A percentile compares a stretch with the other conserved stretches of the same genome.
These are phyloP conservation scores for Thalassoma bifasciatum DNA, from an alignment of 2,113 vertebrate species.

Conservation along the genomic window DNA sequence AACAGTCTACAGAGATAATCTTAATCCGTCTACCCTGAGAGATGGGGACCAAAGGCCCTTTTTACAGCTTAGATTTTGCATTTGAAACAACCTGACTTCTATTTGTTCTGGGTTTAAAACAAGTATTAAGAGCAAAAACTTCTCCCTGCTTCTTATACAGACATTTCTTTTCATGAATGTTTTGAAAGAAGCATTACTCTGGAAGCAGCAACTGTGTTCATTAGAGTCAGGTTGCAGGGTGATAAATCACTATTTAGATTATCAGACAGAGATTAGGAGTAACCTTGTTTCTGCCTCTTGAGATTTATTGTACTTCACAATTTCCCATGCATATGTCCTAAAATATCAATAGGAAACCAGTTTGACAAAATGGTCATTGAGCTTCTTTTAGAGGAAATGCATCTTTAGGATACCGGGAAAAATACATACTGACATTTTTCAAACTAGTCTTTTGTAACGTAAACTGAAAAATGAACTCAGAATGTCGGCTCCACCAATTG, in stretches of 20 bases:
- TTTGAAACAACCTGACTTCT: too few relatives aligned
- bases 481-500: slow-evolving; percentile 5
- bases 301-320: slow-evolving; percentile 31
- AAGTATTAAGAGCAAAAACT: too few relatives aligned
- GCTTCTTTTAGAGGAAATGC: slow-evolving; percentile 22
- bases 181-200: slow-evolving; percentile 44
- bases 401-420: not conserved
- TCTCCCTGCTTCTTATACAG: too few relatives aligned
- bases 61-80: too few relatives aligned
- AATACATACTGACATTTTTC: not conserved
- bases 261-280: slow-evolving; percentile 50
- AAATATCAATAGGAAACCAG: slow-evolving; percentile 43
- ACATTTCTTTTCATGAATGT: slow-evolving; percentile 41
- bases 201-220: slow-evolving; percentile 65
- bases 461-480: slow-evolving; percentile 1
- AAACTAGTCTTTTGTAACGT: slow-evolving; percentile 7
- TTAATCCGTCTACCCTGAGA: too few relatives aligned
- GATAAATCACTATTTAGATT: slow-evolving; percentile 64
- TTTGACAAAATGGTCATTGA: slow-evolving; percentile 17
- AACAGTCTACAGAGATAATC: too few relatives aligned
- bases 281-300: slow-evolving; percentile 47
- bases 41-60: too few relatives aligned
- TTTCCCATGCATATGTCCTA: slow-evolving; percentile 12
- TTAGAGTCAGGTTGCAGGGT: slow-evolving; percentile 31
- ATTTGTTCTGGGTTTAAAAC: too few relatives aligned